Evolutionary conservation across 2,797 vertebrate species (phyloP).

Genomic region (Petrocephalus schoutedeni): DNA sequence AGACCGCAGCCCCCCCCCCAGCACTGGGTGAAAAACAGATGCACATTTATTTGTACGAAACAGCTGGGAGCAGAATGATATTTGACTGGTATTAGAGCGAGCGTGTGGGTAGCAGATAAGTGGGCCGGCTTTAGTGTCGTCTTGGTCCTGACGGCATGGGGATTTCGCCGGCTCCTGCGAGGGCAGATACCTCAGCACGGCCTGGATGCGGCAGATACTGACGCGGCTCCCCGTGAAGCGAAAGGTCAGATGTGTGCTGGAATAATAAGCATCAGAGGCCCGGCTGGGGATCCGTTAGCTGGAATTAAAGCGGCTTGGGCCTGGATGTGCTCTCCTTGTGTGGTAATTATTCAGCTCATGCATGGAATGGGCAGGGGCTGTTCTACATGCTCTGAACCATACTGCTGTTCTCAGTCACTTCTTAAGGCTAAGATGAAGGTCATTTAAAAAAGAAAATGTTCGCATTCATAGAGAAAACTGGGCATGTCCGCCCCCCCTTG

Average conservation of each 20-base stretch:
- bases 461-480: background rate
- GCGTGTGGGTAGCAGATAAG: slow-evolving; percentile 52
- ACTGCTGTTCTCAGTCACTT: background rate
- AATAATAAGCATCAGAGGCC: slow-evolving; percentile 70
- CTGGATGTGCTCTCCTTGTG: slow-evolving; percentile 24
- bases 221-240: slow-evolving; percentile 67
- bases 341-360: slow-evolving; percentile 19
- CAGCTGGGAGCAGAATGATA: slow-evolving; percentile 73
- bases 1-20: slow-evolving; percentile 47
- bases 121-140: slow-evolving; percentile 42
- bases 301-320: slow-evolving; percentile 7
- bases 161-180: slow-evolving; percentile 55
- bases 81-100: slow-evolving; percentile 65
- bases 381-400: background rate
- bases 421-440: background rate
- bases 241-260: slow-evolving; percentile 73
- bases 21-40: slow-evolving; percentile 55
- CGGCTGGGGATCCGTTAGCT: slow-evolving; percentile 35
- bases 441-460: background rate
- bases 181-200: slow-evolving; percentile 60
- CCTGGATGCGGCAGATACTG: slow-evolving; percentile 65
- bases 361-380: background rate
- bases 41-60: slow-evolving; percentile 65
- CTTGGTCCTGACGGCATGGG: slow-evolving; percentile 44
- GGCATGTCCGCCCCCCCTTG: slow-evolving; percentile 1